A percentile compares a stretch with the other conserved stretches of the same genome.
Evolutionary conservation across 2,888 invertebrate genomes (phyloP).

Genomic region (Isotomurus palustris): DNA sequence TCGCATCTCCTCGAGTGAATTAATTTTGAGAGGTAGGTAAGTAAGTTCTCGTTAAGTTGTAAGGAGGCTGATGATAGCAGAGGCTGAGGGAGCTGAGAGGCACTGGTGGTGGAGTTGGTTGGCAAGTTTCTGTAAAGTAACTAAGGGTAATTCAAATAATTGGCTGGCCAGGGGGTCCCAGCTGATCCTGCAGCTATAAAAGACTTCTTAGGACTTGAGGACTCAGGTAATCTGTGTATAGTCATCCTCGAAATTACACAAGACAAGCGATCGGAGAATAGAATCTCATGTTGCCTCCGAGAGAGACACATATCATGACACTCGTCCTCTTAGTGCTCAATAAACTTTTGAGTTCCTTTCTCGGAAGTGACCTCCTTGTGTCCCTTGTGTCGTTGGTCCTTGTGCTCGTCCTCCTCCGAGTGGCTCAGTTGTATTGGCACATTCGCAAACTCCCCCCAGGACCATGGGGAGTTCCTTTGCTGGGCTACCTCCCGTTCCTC

Average conservation of each 20-base stretch:
- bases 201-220: slow-evolving; percentile 28
- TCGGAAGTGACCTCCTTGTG: slow-evolving; percentile 26
- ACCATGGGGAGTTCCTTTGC: slow-evolving; percentile 78
- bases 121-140: too few species aligned
- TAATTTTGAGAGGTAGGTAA: too few species aligned
- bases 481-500: slow-evolving; percentile 78
- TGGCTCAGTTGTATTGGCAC: slow-evolving; percentile 25
- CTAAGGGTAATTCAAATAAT: not conserved
- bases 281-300: not conserved
- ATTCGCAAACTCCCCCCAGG: slow-evolving; percentile 66
- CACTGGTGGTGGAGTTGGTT: too few species aligned
- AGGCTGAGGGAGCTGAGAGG: too few species aligned
- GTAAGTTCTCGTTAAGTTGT: not conserved
- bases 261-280: not conserved
- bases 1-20: too few species aligned
- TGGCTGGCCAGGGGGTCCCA: slow-evolving; percentile 6
- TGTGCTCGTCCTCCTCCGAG: slow-evolving; percentile 27
- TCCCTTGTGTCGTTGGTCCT: slow-evolving; percentile 27
- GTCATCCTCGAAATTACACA: slow-evolving; percentile 5
- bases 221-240: slow-evolving; percentile 35
- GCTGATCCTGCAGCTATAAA: slow-evolving; percentile 34
- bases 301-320: not conserved
- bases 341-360: not conserved
- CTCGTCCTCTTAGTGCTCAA: not conserved
- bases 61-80: not conserved